Conservation (phyloP, 2,113 vertebrate species). For the Beaufortia kweichowensis region DNA sequence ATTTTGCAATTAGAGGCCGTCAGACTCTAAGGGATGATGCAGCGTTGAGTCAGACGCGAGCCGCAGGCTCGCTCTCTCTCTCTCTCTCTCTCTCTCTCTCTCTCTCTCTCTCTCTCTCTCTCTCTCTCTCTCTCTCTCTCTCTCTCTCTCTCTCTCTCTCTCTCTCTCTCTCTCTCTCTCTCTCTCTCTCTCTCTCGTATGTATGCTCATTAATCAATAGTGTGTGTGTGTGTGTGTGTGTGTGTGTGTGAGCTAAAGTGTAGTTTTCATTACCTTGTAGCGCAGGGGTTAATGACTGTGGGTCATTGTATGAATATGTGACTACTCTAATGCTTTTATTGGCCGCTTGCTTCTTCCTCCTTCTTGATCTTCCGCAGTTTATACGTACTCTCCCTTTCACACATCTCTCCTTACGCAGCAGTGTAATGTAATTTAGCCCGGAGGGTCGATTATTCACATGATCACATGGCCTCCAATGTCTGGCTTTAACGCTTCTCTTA, state of each 20-base stretch:
- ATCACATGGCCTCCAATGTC: constrained; percentile 18
- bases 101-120: neutral
- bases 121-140: neutral
- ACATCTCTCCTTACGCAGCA: constrained; percentile 27
- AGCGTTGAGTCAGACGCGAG: constrained; percentile 22
- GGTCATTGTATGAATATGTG: constrained; percentile 41
- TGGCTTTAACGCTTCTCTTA: neutral
- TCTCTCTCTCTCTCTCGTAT: neutral
- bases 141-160: neutral
- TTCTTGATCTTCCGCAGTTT: constrained; percentile 32
- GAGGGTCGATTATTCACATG: constrained; percentile 34
- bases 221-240: constrained; percentile 11
- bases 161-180: neutral
- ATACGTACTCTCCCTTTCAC: constrained; percentile 32
- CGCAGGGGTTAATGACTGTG: constrained; percentile 43
- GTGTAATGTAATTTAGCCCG: constrained; percentile 36
- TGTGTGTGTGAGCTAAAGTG: neutral
- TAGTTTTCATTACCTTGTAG: constrained; percentile 24
- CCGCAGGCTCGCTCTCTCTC: constrained; percentile 3
- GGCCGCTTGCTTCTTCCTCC: constrained; percentile 19
- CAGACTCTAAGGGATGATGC: constrained; percentile 16
- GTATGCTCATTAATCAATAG: constrained; percentile 36
- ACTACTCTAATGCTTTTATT: constrained; percentile 42
- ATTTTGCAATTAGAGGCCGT: constrained; percentile 46
- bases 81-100: neutral